Conservation (phyloP, 2,113 vertebrate species). For the Jacana jacana region DNA sequence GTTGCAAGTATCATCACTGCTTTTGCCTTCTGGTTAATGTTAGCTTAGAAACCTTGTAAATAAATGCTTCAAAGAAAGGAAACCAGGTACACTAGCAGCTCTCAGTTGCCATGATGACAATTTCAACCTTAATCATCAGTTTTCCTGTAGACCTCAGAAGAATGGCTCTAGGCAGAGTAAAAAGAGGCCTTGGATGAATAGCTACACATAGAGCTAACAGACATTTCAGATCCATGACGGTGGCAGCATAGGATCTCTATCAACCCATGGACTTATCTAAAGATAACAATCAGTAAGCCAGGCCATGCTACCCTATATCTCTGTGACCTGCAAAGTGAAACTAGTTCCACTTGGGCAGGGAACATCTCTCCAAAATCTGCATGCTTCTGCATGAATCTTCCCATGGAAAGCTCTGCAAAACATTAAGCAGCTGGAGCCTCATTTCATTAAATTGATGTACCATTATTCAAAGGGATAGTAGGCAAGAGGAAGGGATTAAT, state of each 20-base stretch:
- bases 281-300: background rate
- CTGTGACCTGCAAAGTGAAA: background rate
- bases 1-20: background rate
- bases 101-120: background rate
- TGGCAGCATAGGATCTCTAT: background rate
- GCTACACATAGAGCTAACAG: background rate
- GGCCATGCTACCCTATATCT: background rate
- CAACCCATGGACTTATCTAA: background rate
- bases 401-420: background rate
- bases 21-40: background rate
- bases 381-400: background rate
- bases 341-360: background rate
- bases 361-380: background rate
- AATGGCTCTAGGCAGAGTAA: background rate
- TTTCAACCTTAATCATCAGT: background rate
- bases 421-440: background rate
- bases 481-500: background rate
- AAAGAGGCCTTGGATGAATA: background rate
- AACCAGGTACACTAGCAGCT: background rate
- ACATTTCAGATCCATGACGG: background rate
- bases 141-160: background rate
- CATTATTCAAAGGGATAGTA: background rate
- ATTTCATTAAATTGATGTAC: background rate
- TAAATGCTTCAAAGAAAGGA: background rate
- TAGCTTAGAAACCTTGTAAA: background rate